Conservation (phyloP, 2,113 vertebrate species). For the Camelus dromedarius region DNA sequence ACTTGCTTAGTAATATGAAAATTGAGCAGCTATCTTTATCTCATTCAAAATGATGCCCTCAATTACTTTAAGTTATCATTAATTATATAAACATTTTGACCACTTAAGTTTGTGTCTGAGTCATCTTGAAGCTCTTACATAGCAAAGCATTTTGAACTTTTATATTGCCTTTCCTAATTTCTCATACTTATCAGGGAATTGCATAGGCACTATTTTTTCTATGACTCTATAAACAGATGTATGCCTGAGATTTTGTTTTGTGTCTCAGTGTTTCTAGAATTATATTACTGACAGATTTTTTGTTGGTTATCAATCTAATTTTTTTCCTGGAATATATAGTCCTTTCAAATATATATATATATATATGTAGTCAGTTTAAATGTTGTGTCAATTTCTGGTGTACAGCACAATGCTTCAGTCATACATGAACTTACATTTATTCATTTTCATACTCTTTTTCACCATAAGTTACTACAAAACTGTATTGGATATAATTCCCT, state of each 20-base stretch:
- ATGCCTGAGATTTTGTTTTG: neutral
- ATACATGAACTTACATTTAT: too few species aligned
- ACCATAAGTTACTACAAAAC: too few species aligned
- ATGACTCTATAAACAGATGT: neutral
- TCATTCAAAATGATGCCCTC: conserved; percentile 31
- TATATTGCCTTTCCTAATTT: neutral
- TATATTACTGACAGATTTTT: neutral
- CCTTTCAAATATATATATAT: too few species aligned
- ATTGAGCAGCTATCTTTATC: neutral
- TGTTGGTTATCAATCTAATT: neutral
- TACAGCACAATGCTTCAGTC: too few species aligned
- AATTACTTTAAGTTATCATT: neutral
- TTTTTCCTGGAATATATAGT: too few species aligned
- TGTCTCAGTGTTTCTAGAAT: neutral
- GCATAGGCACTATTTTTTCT: neutral
- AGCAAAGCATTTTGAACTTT: neutral
- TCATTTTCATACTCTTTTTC: too few species aligned
- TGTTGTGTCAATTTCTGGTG: too few species aligned
- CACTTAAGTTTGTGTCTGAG: neutral
- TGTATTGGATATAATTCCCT: too few species aligned
- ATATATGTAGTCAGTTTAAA: too few species aligned
- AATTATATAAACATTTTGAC: neutral
- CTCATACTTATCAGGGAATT: neutral
- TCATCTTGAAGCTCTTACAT: neutral
- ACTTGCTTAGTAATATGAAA: conserved; percentile 20